Base-by-base conservation (phyloP, 2,113 vertebrate species). In the Cercocebus atys region DNA sequence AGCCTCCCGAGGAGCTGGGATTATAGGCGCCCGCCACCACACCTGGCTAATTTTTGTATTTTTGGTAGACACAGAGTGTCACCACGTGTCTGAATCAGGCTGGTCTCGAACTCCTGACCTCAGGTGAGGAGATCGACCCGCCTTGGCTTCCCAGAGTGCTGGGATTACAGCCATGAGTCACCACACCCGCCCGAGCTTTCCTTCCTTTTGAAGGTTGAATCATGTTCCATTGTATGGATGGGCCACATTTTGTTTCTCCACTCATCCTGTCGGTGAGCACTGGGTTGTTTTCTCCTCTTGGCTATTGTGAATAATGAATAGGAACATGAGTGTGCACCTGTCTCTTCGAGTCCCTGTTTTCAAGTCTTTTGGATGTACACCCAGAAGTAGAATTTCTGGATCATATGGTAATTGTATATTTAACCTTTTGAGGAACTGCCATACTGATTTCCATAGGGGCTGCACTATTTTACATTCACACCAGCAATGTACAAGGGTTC, bases 71-170 rank as follows among this genome's bases (percentile, higher is more conserved):
- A 14, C 30, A 6, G 61, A 27, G 61, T 64, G 13, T 64, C 27
- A 64, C 61, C 61, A 30, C 30, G 5, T 64, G 17, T 55, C 52
- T 64, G 27, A 13, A 13, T 13, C 61, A 64, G 27, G 12, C 61
- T 64, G 27, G 61, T 64, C 27, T 64, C 12, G 12, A 64, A 64
- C 27, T 64, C 5, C 27, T 13, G 61, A 64, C 6, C 27, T 64
- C 12, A 32, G 27, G 12, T 64, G 27, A 64, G 52, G 52, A 55
- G 52, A 0, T 64, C 27, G 0, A 2, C 61, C 61, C 5, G 0
- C 61, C 61, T 32, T 2, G 27, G 61, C 61, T 27, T 64, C 27
- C 61, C 61, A 32, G 6, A 14, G 61, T 32, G 61, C 61, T 64
- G 61, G 5, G 5, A 30, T 64, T 64, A 32, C 12, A 64, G 61